Evolutionary conservation across 2,888 invertebrate species (phyloP).

Genomic region (Mesochorus sp.): DNA sequence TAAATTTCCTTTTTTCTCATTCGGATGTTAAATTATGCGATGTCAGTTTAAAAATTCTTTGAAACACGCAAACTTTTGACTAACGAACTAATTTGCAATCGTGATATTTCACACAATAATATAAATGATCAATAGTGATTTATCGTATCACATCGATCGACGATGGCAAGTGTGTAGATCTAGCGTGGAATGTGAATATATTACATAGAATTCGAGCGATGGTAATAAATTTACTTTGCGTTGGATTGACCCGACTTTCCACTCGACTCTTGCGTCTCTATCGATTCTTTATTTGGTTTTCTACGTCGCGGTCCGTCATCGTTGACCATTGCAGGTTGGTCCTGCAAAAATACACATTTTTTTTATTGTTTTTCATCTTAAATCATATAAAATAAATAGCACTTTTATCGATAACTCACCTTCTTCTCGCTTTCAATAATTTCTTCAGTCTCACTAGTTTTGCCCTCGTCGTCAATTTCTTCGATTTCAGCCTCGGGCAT

Average conservation of each 20-base stretch:
- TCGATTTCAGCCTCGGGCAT: constrained; percentile 73
- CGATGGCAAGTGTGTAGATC: constrained; percentile 70
- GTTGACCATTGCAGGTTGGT: constrained; percentile 69
- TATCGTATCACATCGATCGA: constrained; percentile 52
- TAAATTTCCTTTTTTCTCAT: not conserved
- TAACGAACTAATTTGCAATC: constrained; percentile 66
- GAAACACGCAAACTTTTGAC: constrained; percentile 61
- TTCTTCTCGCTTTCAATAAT: constrained; percentile 76
- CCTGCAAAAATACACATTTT: constrained; percentile 66
- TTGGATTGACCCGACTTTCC: not conserved
- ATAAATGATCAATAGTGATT: constrained; percentile 64
- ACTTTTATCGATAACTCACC: constrained; percentile 60
- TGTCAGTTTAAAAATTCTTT: constrained; percentile 46
- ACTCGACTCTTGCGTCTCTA: constrained; percentile 27
- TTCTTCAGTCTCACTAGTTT: constrained; percentile 72
- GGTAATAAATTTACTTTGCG: constrained; percentile 62
- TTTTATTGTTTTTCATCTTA: not conserved
- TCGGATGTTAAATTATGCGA: constrained; percentile 20
- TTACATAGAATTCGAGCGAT: constrained; percentile 71
- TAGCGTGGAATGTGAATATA: constrained; percentile 74
- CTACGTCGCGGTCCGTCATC: constrained; percentile 80
- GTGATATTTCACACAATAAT: constrained; percentile 66
- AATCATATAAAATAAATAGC: not conserved
- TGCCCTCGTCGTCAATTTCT: constrained; percentile 77
- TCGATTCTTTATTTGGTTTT: constrained; percentile 79